Conservation (phyloP, 2,797 vertebrate genomes). For the Stomatorhinus walkeri region DNA sequence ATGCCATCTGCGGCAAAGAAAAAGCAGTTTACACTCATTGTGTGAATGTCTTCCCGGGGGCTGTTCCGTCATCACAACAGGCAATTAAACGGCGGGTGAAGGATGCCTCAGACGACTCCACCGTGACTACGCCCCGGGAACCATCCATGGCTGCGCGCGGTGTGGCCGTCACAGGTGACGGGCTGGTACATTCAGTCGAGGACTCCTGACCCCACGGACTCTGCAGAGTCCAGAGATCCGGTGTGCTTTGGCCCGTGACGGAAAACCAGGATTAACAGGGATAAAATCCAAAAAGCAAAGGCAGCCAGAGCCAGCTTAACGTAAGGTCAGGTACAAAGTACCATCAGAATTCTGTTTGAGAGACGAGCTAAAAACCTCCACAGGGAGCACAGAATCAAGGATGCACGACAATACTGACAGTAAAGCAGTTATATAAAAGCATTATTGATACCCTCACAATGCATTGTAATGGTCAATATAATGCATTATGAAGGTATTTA, state of each 20-base stretch:
- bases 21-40: not conserved
- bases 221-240: not conserved
- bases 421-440: not conserved
- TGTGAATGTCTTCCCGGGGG: conserved; percentile 1
- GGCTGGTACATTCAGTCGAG: not conserved
- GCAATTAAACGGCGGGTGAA: not conserved
- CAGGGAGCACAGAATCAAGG: not conserved
- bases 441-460: not conserved
- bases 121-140: not conserved
- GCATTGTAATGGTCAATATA: not conserved
- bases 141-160: not conserved
- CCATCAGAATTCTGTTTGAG: not conserved
- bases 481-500: not conserved
- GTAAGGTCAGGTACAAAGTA: not conserved
- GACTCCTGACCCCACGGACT: not conserved
- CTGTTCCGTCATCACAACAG: not conserved
- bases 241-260: not conserved
- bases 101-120: not conserved
- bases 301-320: not conserved
- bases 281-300: conserved; percentile 1
- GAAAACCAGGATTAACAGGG: not conserved
- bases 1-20: conserved; percentile 9
- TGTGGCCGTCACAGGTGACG: not conserved
- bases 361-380: not conserved
- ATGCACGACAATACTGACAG: not conserved